Evolutionary conservation across 2,797 vertebrate genomes (phyloP).

Genomic region (Alcedo quadribrachys): DNA sequence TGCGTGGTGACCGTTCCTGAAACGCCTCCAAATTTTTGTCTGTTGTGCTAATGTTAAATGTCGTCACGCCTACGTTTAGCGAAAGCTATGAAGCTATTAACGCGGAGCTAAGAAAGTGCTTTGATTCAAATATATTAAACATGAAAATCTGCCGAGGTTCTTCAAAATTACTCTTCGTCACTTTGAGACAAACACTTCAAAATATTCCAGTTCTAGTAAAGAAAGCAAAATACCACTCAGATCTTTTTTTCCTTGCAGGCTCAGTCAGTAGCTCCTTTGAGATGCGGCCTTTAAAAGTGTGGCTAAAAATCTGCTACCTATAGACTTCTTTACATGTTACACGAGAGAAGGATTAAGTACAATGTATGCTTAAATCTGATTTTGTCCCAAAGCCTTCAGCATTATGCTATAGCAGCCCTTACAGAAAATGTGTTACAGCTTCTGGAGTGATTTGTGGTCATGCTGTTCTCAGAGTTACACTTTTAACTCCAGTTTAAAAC

Average conservation of each 20-base stretch:
- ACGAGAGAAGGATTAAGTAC: background rate
- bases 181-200: background rate
- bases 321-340: background rate
- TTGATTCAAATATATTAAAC: background rate
- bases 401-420: background rate
- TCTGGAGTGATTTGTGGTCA: background rate
- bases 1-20: constrained; percentile 30
- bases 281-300: background rate
- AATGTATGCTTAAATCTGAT: background rate
- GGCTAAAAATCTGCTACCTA: background rate
- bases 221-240: background rate
- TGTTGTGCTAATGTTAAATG: constrained; percentile 49
- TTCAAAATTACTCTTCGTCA: background rate
- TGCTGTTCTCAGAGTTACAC: background rate
- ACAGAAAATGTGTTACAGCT: background rate
- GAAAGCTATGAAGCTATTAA: constrained; percentile 19
- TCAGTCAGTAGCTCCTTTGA: background rate
- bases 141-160: background rate
- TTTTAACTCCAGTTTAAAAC: background rate
- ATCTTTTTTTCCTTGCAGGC: background rate
- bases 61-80: constrained; percentile 48
- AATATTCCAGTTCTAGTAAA: background rate
- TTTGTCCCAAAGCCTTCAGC: background rate
- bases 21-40: constrained; percentile 45
- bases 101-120: constrained; percentile 1